phyloP scores from a whole-genome alignment of 2,888 invertebrate species.

The Zootermopsis nevadensis region DNA sequence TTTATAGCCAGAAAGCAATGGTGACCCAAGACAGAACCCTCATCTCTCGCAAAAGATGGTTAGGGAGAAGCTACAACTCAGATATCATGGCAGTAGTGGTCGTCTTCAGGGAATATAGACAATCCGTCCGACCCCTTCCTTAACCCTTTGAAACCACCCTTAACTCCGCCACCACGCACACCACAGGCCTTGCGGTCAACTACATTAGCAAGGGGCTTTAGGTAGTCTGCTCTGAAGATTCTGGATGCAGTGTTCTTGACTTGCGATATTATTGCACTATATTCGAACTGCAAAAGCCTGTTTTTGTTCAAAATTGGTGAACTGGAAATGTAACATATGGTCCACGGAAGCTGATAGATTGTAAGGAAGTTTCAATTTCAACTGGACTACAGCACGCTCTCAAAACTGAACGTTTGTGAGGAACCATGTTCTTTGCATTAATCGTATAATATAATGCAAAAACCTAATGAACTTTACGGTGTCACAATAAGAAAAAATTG shows the following conservation, averaged over 20 bases:
- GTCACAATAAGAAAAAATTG: too few species aligned
- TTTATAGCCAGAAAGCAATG: slow-evolving; percentile 4
- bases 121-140: neutral
- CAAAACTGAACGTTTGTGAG: too few species aligned
- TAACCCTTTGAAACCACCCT: neutral
- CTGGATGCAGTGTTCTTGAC: neutral
- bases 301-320: neutral
- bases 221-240: too few species aligned
- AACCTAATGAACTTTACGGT: too few species aligned
- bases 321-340: neutral
- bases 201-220: neutral
- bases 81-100: neutral
- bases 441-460: too few species aligned
- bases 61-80: neutral
- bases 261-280: neutral
- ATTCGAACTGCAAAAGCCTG: neutral
- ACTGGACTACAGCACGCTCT: too few species aligned
- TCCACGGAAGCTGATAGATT: too few species aligned
- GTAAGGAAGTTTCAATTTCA: too few species aligned
- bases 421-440: too few species aligned
- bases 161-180: neutral
- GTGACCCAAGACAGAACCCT: neutral
- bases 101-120: neutral
- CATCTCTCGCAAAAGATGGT: neutral
- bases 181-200: neutral